Evolutionary conservation across 1,140 invertebrate genomes (phyloP), one percentile per base, ranked within the genome.

Genomic region (Drosophila lacertosa): DNA sequence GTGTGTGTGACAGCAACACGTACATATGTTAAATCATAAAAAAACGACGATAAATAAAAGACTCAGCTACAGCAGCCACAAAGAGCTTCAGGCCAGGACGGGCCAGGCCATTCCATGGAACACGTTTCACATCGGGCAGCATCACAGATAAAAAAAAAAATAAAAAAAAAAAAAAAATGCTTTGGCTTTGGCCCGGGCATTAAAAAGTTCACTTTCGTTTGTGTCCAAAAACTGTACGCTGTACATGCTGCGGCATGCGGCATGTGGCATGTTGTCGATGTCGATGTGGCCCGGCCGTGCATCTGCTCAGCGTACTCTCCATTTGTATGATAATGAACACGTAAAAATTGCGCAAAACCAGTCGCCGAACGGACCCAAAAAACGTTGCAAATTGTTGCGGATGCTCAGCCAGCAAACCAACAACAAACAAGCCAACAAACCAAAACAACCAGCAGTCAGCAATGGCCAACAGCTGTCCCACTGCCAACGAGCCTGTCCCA

Each of bases 11-110:
- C 79, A 83, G 76, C 79, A 80, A 69, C 82, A 83, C 81, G 81
- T 81, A 84, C 81, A 84, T 88, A 86, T 86, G 82, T 86, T 86
- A 86, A 86, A 88, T 88, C 82, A 88, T 67, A 86, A 82, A 86
- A 74, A 84, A 76, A 74, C 81, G 68, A 84, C 81, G 76, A 84
- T 84, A 84, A 84, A 84, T 86, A 86, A 80, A 77, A 29, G 55
- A 6, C 16, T 6, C 13, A 35, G 45, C 57, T 16, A n/a, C 7
- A 22, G 48, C 42, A 35, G 55, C 50, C 16, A 22, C 48, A 26
- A n/a, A n/a, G n/a, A n/a, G 37, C 54, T 55, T 6, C 57, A 32
- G 59, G 40, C 59, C 62, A 42, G 53, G 62, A 32, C 65, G 45
- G 70, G 37, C 53, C 51, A 66, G 47, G 66, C 72, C 74, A 70